A percentile compares a stretch with the other conserved stretches of the same genome.
Conservation (phyloP, 2,888 invertebrate species). For the Lomographa bimaculata region DNA sequence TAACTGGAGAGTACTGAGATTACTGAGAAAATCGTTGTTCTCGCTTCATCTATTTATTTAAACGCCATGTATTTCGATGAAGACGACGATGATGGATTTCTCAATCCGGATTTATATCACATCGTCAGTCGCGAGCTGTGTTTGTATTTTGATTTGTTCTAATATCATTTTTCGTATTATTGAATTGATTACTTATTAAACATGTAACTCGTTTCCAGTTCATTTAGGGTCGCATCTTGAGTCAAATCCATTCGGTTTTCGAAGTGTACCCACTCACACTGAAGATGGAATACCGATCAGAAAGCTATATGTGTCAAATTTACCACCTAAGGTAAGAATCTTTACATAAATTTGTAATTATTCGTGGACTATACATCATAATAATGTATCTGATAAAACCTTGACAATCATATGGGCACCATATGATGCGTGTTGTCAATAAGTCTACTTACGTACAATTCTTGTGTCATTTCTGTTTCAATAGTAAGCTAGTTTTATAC, state of each 20-base stretch:
- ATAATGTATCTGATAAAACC: no score
- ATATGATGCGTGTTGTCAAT: no score
- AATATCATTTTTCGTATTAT: not conserved
- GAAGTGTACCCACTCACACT: constrained; percentile 74
- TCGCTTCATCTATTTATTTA: constrained; percentile 14
- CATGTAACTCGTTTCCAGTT: constrained; percentile 48
- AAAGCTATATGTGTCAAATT: constrained; percentile 82
- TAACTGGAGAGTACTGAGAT: constrained; percentile 35
- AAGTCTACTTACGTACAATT: no score
- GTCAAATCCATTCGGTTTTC: constrained; percentile 47
- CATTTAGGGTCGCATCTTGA: constrained; percentile 55
- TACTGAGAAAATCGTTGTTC: constrained; percentile 35
- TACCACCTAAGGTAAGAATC: constrained; percentile 78
- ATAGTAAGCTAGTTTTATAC: no score
- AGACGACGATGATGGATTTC: constrained; percentile 58
- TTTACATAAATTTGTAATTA: no score
- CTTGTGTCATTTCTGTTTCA: no score
- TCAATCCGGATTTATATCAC: constrained; percentile 63
- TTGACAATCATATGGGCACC: no score
- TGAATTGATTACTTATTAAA: not conserved
- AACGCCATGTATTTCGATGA: constrained; percentile 67
- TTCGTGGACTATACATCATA: no score
- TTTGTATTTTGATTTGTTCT: constrained; percentile 41
- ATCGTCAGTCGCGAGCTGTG: constrained; percentile 65
- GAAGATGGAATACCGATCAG: constrained; percentile 84